phyloP scores from a whole-genome alignment of 2,797 vertebrate genomes.

The Falco novaeseelandiae region DNA sequence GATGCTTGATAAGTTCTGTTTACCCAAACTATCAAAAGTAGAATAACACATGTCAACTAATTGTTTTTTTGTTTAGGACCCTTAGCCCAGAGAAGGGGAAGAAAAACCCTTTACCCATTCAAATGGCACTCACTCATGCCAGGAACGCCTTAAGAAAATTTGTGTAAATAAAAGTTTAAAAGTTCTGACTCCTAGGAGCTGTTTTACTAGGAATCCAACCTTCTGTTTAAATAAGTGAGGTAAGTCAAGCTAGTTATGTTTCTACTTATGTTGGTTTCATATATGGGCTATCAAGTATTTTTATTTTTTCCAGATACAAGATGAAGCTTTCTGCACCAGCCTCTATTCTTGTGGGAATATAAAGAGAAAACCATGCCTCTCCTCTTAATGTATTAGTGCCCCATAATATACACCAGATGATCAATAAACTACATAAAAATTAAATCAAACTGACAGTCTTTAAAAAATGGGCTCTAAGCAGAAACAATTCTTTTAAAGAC shows the following conservation, averaged over 20 bases:
- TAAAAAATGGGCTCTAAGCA: conserved; percentile 71
- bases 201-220: conserved; percentile 39
- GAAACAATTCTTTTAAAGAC: conserved; percentile 72
- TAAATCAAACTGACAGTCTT: conserved; percentile 76
- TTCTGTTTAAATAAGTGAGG: conserved; percentile 44
- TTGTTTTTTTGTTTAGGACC: not conserved
- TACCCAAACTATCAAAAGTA: conserved; percentile 25
- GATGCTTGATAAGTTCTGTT: conserved; percentile 37
- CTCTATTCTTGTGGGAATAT: conserved; percentile 66
- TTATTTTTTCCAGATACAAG: conserved; percentile 73
- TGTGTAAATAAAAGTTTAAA: not conserved
- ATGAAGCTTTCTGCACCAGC: conserved; percentile 56
- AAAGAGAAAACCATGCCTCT: conserved; percentile 69
- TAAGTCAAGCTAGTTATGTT: conserved; percentile 33
- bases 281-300: conserved; percentile 40
- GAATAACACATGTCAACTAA: conserved; percentile 48
- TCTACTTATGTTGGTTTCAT: conserved; percentile 43
- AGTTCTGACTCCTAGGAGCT: conserved; percentile 9
- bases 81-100: not conserved
- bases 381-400: conserved; percentile 70
- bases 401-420: conserved; percentile 77
- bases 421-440: conserved; percentile 76
- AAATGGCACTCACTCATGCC: not conserved
- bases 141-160: conserved; percentile 12
- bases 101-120: not conserved